phyloP scores from a whole-genome alignment of 2,888 invertebrate species.

The Oscheius myriophilus region DNA sequence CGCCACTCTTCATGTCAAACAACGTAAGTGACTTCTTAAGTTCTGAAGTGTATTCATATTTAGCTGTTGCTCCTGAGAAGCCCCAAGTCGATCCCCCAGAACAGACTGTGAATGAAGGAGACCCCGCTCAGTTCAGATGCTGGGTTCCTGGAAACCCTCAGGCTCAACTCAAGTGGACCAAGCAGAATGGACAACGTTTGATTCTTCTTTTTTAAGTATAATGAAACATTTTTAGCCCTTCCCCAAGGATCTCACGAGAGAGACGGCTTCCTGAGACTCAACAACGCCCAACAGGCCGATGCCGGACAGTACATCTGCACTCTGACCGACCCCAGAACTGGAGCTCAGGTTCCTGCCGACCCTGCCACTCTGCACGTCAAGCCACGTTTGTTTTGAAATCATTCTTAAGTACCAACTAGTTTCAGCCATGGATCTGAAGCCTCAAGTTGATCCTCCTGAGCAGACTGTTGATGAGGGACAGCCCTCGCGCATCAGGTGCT shows the following conservation, averaged over 20 bases:
- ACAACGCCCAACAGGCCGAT: slow-evolving; percentile 9
- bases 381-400: neutral
- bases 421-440: slow-evolving; percentile 45
- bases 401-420: neutral
- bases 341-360: slow-evolving; percentile 67
- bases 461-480: slow-evolving; percentile 79
- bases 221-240: slow-evolving; percentile 58
- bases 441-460: slow-evolving; percentile 75
- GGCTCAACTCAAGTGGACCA: slow-evolving; percentile 78
- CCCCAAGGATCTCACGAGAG: neutral
- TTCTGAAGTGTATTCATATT: neutral
- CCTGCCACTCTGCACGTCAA: slow-evolving; percentile 74
- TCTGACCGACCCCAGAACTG: slow-evolving; percentile 74
- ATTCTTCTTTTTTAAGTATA: neutral
- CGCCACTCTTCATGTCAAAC: slow-evolving; percentile 74
- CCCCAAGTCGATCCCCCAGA: slow-evolving; percentile 75
- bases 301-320: slow-evolving; percentile 85
- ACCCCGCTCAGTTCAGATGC: slow-evolving; percentile 81
- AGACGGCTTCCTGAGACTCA: slow-evolving; percentile 76
- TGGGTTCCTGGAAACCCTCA: slow-evolving; percentile 74
- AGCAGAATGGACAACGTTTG: slow-evolving; percentile 55
- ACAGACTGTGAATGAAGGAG: slow-evolving; percentile 79
- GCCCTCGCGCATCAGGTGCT: slow-evolving; percentile 78
- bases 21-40: slow-evolving; percentile 17
- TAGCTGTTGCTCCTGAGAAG: slow-evolving; percentile 18